phyloP scores from a whole-genome alignment of 2,113 vertebrate species.

The Plestiodon gilberti region DNA sequence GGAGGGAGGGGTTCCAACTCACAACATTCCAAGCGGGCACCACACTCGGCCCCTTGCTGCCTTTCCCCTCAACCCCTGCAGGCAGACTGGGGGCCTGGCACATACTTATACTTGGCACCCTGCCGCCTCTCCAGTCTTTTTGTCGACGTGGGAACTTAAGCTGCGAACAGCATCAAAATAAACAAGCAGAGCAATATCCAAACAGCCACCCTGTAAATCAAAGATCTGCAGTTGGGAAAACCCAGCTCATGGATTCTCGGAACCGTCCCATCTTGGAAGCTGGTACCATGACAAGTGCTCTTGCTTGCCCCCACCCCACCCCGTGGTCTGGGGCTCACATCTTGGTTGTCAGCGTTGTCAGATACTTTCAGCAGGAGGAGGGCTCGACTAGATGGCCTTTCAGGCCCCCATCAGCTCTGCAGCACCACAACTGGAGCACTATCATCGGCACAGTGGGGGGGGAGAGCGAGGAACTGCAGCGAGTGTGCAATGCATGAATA shows the following conservation, averaged over 20 bases:
- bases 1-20: neutral
- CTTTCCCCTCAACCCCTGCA: neutral
- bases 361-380: neutral
- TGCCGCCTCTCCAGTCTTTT: neutral
- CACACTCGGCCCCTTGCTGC: no score
- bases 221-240: no score
- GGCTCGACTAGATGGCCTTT: neutral
- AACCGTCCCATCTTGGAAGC: neutral
- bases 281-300: neutral
- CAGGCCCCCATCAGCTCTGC: no score
- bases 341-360: neutral
- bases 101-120: no score
- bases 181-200: no score
- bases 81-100: neutral
- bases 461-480: no score
- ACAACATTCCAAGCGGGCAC: neutral
- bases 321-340: neutral
- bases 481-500: neutral
- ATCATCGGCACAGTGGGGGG: neutral
- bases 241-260: no score
- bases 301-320: neutral
- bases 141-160: neutral
- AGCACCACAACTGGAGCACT: neutral
- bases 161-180: no score
- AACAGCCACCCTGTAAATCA: no score